Conservation (phyloP, 2,888 invertebrate genomes). For the Isoperla grammatica region DNA sequence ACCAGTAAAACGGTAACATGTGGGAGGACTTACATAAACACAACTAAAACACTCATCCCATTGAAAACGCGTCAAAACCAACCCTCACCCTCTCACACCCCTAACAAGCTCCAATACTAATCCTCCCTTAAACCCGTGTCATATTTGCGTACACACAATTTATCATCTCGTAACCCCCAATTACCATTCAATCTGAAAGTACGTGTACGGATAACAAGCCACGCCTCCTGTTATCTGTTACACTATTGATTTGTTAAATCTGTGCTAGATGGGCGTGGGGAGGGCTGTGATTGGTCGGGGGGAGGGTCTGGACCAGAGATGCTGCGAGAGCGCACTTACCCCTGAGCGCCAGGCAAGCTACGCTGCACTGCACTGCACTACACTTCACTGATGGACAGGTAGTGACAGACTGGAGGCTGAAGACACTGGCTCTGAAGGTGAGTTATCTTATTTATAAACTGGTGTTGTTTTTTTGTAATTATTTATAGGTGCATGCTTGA, state of each 20-base stretch:
- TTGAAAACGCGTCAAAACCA: not conserved
- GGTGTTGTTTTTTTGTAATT: no score
- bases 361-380: no score
- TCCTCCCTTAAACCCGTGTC: not conserved
- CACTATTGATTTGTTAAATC: conserved; percentile 7
- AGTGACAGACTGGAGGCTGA: no score
- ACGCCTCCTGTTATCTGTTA: not conserved
- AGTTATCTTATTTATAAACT: no score
- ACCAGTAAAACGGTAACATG: no score
- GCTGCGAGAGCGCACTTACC: not conserved
- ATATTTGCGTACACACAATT: conserved; percentile 5
- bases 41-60: no score
- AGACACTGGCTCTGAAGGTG: no score
- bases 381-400: no score
- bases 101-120: conserved; percentile 2
- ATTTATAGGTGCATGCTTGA: no score
- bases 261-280: not conserved
- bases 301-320: conserved; percentile 14
- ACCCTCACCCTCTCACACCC: no score
- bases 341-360: no score
- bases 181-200: conserved; percentile 8
- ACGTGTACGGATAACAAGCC: not conserved
- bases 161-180: conserved; percentile 4
- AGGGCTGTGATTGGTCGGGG: conserved; percentile 10
- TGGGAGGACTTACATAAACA: no score